Evolutionary conservation across 2,888 invertebrate species (phyloP).

Genomic region (Drosophila falleni): DNA sequence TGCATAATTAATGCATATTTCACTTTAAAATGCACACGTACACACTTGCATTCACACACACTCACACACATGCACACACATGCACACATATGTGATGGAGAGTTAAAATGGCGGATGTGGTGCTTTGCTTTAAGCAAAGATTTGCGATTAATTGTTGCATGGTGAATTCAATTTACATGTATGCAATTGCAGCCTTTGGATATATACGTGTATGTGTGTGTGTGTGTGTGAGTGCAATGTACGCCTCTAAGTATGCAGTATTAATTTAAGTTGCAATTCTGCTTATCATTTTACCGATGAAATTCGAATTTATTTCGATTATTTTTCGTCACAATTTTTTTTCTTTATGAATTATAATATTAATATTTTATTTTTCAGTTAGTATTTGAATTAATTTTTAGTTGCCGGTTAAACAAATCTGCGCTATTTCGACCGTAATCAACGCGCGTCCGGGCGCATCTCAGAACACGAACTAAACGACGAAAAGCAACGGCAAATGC

Average conservation of each 20-base stretch:
- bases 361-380: neutral
- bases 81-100: conserved; percentile 28
- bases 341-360: neutral
- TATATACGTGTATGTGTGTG: conserved; percentile 14
- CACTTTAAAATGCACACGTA: conserved; percentile 74
- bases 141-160: conserved; percentile 83
- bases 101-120: conserved; percentile 63
- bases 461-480: conserved; percentile 83
- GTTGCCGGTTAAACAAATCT: conserved; percentile 47
- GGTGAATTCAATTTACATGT: conserved; percentile 72
- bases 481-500: conserved; percentile 45
- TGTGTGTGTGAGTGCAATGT: conserved; percentile 31
- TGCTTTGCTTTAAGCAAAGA: conserved; percentile 74
- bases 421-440: conserved; percentile 57
- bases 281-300: conserved; percentile 18
- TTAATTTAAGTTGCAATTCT: neutral
- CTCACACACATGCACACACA: conserved; percentile 43
- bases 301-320: conserved; percentile 15
- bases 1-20: conserved; percentile 81
- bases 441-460: conserved; percentile 82
- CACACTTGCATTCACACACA: conserved; percentile 26
- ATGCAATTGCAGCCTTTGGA: conserved; percentile 21
- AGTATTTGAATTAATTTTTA: conserved; percentile 26
- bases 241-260: conserved; percentile 61
- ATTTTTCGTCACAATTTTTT: conserved; percentile 13